Base-by-base conservation (phyloP, 2,113 vertebrate genomes). In the Melospiza georgiana region DNA sequence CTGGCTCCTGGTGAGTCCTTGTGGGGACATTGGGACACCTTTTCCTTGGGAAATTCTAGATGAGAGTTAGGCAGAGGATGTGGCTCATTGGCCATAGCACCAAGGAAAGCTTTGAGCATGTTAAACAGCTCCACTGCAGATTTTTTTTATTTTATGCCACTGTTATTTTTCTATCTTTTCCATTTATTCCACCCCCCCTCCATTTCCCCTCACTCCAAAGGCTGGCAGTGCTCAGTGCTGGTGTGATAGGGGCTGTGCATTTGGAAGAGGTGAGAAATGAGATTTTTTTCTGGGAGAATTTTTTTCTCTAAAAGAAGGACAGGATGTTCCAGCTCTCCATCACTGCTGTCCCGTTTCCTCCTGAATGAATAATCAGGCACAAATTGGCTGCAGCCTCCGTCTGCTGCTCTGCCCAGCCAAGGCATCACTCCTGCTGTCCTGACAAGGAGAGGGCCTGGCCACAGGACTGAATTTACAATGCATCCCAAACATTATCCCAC, bases 281-380 rank as follows among this genome's bases (percentile, higher is more conserved):
- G 49, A n/a, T 37, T 81, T 43, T 37, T 74, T 91, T n/a, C 81
- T 82, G 84, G 43, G 55, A 33, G 59, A 22, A 33, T 54, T 79
- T 87, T 87, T 79, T 79, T 39, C 43, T 54, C 2, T 43, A 5
- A 62, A 69, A 69, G 82, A 28, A 83, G 62, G 31, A 82, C 81
- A 73, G 62, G 84, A 62, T 87, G 84, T 93, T 91, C 81, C 80
- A 27, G 44, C 62, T 94, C 84, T 82, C 87, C 67, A 51, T 95
- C 81, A 18, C 58, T 55, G 41, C 78, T 31, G 43, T 49, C 61
- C 80, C 1, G 0, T 83, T 93, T 76, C 74, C 62, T 82, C 65
- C 62, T 43, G 91, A 83, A 78, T 93, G 87, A 90, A 76, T 78
- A 91, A 91, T 77, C 62, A 66, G 74, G 44, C 85, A 11, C 59